These are phyloP conservation scores for Pseudochirops cupreus DNA, from an alignment of 2,797 vertebrate genomes.

Conservation along the genomic window DNA sequence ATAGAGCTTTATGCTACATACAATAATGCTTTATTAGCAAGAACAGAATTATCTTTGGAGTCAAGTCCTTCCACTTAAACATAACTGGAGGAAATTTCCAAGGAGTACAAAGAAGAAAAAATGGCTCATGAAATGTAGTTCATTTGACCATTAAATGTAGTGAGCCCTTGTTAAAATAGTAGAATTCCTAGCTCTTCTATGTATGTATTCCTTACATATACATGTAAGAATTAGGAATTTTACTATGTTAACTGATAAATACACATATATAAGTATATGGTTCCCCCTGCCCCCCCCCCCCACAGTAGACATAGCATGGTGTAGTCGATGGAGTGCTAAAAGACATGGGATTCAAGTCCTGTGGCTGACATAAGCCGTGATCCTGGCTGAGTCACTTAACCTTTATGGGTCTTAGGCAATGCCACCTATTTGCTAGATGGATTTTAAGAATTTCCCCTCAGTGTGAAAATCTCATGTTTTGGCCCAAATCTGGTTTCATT, in stretches of 20 bases:
- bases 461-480: neutral
- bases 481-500: neutral
- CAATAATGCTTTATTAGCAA: neutral
- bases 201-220: neutral
- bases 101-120: neutral
- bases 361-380: neutral
- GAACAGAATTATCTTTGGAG: neutral
- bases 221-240: neutral
- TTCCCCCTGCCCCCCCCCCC: too few species aligned
- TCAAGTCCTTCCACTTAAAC: neutral
- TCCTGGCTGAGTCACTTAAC: neutral
- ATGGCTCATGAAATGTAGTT: neutral
- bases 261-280: neutral
- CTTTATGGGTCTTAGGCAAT: neutral
- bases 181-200: neutral
- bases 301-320: neutral
- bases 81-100: neutral
- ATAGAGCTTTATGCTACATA: slow-evolving; percentile 45
- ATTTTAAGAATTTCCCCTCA: neutral
- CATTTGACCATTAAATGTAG: neutral
- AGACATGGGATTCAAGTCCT: neutral
- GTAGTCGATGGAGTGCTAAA: neutral
- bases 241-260: neutral
- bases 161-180: neutral
- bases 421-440: neutral